Evolutionary conservation across 2,888 invertebrate species (phyloP), one percentile per base, ranked within the genome.

Genomic region (Eurois occulta): DNA sequence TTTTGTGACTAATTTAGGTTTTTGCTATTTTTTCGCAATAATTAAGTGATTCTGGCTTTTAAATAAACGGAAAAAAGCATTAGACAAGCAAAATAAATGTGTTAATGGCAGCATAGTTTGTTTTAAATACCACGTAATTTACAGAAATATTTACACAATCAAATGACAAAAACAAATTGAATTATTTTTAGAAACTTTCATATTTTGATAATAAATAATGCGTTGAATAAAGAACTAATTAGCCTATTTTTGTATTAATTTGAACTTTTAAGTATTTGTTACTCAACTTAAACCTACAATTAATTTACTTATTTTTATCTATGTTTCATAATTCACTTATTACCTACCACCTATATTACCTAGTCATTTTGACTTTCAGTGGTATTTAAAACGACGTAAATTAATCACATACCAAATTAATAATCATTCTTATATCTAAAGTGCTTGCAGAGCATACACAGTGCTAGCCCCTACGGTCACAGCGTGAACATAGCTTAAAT

Each of bases 41-140:
- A n/a, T 52, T 28, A 72, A 66, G 16, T 73, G 13, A 68, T 65
- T 75, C 58, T 80, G 48, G 55, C 35, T 62, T 73, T 75, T 69
- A 78, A 58, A 65, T 78, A 81, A 21, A 8, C 35, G 72, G 76
- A 72, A 76, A 82, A 80, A 88, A 94, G 95, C 95, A 92, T 95
- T 94, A 93, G 87, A 82, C 95, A 95, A 91, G 95, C 95, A 90
- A 89, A 77, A 64, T 78, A 90, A 85, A 88, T 86, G 83, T 88
- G 92, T 94, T 93, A 94, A 88, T 90, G 76, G 92, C 92, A 87
- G 91, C 90, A 84, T 83, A 69, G 86, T 75, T 86, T 81, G 86
- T 89, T 87, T 91, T 87, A 89, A 90, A 91, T 90, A 90, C 90
- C 90, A 90, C 87, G 18, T 76, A 35, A 8, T 69, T 75, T 43